phyloP scores from a whole-genome alignment of 2,888 invertebrate genomes.

The Apomyelois bistriatella region DNA sequence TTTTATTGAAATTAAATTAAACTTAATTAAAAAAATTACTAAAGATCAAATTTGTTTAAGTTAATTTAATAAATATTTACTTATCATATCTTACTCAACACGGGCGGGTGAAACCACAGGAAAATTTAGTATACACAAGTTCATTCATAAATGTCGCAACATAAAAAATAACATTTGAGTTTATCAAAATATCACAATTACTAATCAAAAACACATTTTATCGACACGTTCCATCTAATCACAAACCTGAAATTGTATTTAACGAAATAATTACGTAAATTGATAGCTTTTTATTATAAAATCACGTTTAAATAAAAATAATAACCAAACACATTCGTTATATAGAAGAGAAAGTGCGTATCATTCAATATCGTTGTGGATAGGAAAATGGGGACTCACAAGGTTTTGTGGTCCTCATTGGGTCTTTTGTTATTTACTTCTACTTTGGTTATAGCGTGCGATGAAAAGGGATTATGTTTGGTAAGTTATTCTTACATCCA shows the following conservation, averaged over 20 bases:
- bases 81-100: too few relatives aligned
- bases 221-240: conserved; percentile 23
- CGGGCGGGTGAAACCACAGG: too few relatives aligned
- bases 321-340: conserved; percentile 30
- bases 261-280: conserved; percentile 16
- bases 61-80: too few relatives aligned
- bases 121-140: too few relatives aligned
- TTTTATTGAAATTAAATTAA: too few relatives aligned
- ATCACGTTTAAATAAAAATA: conserved; percentile 34
- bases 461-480: conserved; percentile 62
- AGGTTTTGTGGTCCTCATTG: conserved; percentile 60
- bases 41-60: too few relatives aligned
- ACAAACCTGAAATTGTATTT: conserved; percentile 10
- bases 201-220: conserved; percentile 10
- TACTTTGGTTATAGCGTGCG: conserved; percentile 45
- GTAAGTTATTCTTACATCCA: conserved; percentile 30
- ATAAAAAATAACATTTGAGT: neutral
- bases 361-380: neutral
- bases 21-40: too few relatives aligned
- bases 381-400: conserved; percentile 53
- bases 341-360: conserved; percentile 24
- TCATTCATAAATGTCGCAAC: too few relatives aligned
- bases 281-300: conserved; percentile 26
- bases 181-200: conserved; percentile 16
- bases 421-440: conserved; percentile 45